phyloP scores from a whole-genome alignment of 2,888 invertebrate species.

The Poecilobothrus nobilitatus region DNA sequence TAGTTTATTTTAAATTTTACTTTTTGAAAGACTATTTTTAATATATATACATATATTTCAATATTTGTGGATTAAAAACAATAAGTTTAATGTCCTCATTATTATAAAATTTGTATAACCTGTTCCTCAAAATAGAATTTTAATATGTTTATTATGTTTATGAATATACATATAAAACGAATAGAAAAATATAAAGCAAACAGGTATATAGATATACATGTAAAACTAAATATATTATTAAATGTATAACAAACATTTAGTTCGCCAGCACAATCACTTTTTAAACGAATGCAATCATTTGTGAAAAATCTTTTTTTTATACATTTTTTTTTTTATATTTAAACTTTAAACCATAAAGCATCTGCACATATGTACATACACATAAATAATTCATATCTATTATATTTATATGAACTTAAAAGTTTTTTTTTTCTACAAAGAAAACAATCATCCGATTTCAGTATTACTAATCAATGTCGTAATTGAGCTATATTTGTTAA shows the following conservation, averaged over 20 bases:
- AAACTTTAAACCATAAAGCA: too few species aligned
- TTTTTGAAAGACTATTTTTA: too few species aligned
- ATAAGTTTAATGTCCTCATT: constrained; percentile 22
- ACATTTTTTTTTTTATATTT: too few species aligned
- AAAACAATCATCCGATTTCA: background rate
- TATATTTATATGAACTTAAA: background rate
- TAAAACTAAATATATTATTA: background rate
- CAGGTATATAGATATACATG: background rate
- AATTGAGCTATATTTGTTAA: background rate
- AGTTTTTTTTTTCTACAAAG: background rate
- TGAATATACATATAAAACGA: too few species aligned
- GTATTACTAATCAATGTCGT: constrained; percentile 2
- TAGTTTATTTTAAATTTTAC: too few species aligned
- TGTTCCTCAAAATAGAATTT: background rate
- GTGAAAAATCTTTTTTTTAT: too few species aligned
- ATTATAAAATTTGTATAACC: background rate
- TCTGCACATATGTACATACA: too few species aligned
- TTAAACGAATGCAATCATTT: too few species aligned
- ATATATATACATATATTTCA: too few species aligned
- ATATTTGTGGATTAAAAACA: background rate
- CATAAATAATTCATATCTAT: background rate
- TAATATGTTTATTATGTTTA: background rate
- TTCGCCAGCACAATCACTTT: background rate
- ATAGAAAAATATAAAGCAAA: background rate
- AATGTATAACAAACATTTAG: background rate